Evolutionary conservation across 2,113 vertebrate species (phyloP).

Genomic region (Ageneiosus marmoratus): DNA sequence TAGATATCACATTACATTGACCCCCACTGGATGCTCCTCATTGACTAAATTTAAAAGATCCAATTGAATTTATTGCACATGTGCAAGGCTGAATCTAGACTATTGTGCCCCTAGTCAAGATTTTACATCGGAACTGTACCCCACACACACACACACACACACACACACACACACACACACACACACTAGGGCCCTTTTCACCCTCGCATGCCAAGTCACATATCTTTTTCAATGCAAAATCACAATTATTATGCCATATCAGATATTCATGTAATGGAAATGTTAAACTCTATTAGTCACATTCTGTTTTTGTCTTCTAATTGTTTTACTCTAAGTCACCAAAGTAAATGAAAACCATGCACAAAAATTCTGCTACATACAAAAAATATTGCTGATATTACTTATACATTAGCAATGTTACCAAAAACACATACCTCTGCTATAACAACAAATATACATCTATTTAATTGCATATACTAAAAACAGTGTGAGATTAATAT

Average conservation of each 20-base stretch:
- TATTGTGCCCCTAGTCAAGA: neutral
- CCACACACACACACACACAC: neutral
- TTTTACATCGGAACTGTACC: neutral
- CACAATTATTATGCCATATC: neutral
- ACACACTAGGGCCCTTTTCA: neutral
- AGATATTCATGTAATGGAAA: neutral
- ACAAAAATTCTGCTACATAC: too few relatives aligned
- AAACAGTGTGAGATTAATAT: neutral
- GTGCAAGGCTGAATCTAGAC: neutral
- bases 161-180: neutral
- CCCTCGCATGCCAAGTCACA: neutral
- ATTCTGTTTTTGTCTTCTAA: neutral
- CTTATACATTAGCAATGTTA: constrained; percentile 2
- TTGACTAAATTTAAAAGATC: constrained; percentile 51
- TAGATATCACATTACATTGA: constrained; percentile 48
- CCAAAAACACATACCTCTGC: constrained; percentile 6
- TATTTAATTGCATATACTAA: neutral
- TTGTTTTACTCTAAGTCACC: neutral
- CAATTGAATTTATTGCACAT: constrained; percentile 44
- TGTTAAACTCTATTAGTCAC: neutral
- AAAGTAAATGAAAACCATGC: neutral
- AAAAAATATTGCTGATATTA: neutral
- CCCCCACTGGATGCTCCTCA: constrained; percentile 43
- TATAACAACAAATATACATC: neutral
- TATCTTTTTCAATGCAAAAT: constrained; percentile 1